A percentile compares a stretch with the other conserved stretches of the same genome.
phyloP scores from a whole-genome alignment of 1,140 invertebrate genomes.

The Leptestheria dahalacensis region DNA sequence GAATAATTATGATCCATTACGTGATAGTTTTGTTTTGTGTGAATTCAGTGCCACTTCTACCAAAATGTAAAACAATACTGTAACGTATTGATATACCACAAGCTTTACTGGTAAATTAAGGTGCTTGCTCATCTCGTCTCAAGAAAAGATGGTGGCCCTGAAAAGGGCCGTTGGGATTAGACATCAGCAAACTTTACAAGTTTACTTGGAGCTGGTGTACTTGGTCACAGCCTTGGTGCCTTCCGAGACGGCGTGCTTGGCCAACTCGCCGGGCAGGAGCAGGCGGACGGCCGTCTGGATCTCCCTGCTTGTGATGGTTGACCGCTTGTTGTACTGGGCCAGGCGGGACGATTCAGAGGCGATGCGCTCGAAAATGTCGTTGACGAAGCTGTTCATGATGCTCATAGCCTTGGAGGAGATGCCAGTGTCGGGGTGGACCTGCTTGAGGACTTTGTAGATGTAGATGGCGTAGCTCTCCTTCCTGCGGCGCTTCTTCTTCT shows the following conservation, averaged over 20 bases:
- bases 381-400: slow-evolving; percentile 36
- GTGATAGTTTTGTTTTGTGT: too few relatives aligned
- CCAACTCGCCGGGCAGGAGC: slow-evolving; percentile 44
- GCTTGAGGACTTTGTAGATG: slow-evolving; percentile 53
- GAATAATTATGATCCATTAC: too few relatives aligned
- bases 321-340: slow-evolving; percentile 35
- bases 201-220: slow-evolving; percentile 38
- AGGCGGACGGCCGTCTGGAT: slow-evolving; percentile 45
- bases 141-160: slow-evolving; percentile 14
- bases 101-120: too few relatives aligned
- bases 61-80: too few relatives aligned
- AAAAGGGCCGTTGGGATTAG: slow-evolving; percentile 21
- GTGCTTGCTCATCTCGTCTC: neutral
- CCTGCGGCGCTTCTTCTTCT: slow-evolving; percentile 32
- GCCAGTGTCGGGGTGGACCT: slow-evolving; percentile 51
- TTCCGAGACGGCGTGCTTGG: slow-evolving; percentile 42
- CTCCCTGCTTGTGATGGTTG: slow-evolving; percentile 33
- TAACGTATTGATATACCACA: too few relatives aligned
- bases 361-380: slow-evolving; percentile 36
- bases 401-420: slow-evolving; percentile 38
- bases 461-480: slow-evolving; percentile 54
- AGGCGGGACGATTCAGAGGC: slow-evolving; percentile 29
- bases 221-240: slow-evolving; percentile 43
- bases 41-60: too few relatives aligned
- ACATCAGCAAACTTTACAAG: neutral